Evolutionary conservation across 2,888 invertebrate species (phyloP), one percentile per base, ranked within the genome.

Genomic region (Acrobasis consociella): DNA sequence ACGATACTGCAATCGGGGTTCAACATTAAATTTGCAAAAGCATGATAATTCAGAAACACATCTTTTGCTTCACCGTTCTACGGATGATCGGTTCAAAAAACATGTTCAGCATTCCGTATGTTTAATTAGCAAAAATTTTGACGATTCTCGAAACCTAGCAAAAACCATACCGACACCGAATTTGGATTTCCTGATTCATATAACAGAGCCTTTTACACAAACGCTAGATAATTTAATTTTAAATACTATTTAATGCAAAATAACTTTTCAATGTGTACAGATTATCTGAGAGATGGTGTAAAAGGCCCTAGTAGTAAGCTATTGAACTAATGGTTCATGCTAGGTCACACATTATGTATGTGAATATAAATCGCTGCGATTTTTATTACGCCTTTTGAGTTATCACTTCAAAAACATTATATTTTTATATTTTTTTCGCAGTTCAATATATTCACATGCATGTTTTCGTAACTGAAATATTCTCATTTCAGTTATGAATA

Each of bases 101-200:
- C 65, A 66, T 65, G 67, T 66, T 66, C 65, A 22, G 58, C 58
- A 59, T 59, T 59, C 49, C 56, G 56, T 42, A n/a, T 38, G 39
- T 38, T 59, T 50, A 13, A 51, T 9, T 51, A 39, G 39, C 37
- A 60, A 31, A 50, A 60, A 60, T 60, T 60, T 38, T 37, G 39
- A n/a, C 50, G 0, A 56, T 58, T 42, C 56, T 53, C 22, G 60
- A 60, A 17, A 49, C 63, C 63, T 65, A 63, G 63, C 62, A 64
- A 62, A 58, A 66, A 69, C 67, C 68, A 70, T 61, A 68, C 72
- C 72, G 67, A 64, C 71, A 72, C 70, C 71, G 64, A 51, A 64
- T 65, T 61, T 53, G 55, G 51, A 60, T 53, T 52, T 61, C 37
- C 56, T 62, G 49, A 46, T 46, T 55, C 37, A 39, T 52, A 51